A percentile compares a stretch with the other conserved stretches of the same genome.
These are phyloP conservation scores for Pionites leucogaster DNA, from an alignment of 2,113 vertebrate genomes.

Conservation along the genomic window DNA sequence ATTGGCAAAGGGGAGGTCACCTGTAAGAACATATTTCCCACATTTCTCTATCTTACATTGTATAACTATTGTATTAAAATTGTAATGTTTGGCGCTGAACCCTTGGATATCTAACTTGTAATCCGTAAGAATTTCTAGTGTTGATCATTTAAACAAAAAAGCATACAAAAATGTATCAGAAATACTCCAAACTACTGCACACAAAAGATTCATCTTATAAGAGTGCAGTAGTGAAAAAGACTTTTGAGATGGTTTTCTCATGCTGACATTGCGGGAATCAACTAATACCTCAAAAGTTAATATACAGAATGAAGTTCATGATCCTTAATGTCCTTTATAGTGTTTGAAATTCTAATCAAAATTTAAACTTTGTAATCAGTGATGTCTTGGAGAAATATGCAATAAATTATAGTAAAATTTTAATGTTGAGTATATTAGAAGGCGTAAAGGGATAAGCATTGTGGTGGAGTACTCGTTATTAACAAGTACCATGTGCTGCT, in stretches of 20 bases:
- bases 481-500: not conserved
- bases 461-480: not conserved
- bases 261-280: not conserved
- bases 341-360: not conserved
- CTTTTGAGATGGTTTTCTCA: not conserved
- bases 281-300: not conserved
- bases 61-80: not conserved
- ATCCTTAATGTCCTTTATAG: not conserved
- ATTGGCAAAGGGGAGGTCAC: not conserved
- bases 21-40: not conserved
- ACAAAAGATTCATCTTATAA: not conserved
- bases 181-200: accelerated
- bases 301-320: not conserved
- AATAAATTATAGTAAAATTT: not conserved
- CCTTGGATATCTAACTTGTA: not conserved
- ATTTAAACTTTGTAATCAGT: not conserved
- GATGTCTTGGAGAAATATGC: not conserved
- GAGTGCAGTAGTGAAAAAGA: accelerated
- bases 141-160: not conserved
- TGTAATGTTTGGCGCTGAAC: not conserved
- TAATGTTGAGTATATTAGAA: not conserved
- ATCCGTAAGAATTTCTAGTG: not conserved
- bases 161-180: not conserved
- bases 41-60: not conserved
- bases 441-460: not conserved